These are phyloP conservation scores for Coracias cyanogaster DNA, from an alignment of 2,797 vertebrate species.

Conservation along the genomic window DNA sequence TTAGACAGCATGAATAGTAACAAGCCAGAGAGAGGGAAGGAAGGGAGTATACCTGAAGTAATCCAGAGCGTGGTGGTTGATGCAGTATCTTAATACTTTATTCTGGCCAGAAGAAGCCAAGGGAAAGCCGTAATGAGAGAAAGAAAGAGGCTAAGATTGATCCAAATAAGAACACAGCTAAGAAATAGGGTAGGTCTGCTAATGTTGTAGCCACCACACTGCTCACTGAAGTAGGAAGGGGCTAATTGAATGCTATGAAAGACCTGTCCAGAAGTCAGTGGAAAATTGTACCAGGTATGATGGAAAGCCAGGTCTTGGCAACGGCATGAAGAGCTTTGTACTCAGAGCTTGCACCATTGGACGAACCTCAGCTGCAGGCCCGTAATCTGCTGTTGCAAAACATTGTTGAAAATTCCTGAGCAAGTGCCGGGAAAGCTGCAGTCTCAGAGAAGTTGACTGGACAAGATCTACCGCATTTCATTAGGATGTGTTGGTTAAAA, in stretches of 20 bases:
- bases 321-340: not conserved
- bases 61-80: not conserved
- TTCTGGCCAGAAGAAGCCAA: not conserved
- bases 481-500: constrained; percentile 20
- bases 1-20: not conserved
- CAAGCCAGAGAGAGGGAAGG: not conserved
- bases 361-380: not conserved
- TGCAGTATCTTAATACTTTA: not conserved
- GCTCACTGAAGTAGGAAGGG: not conserved
- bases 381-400: not conserved
- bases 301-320: not conserved
- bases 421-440: not conserved
- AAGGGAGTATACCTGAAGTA: not conserved
- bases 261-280: not conserved
- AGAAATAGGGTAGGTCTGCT: not conserved
- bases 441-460: not conserved
- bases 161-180: not conserved
- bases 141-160: not conserved
- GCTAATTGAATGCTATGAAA: not conserved
- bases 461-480: not conserved
- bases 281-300: not conserved
- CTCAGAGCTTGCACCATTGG: not conserved
- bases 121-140: not conserved
- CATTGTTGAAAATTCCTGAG: not conserved
- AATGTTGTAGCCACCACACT: not conserved